Conservation (phyloP, 2,888 invertebrate species). For the Pyrgus malvae region DNA sequence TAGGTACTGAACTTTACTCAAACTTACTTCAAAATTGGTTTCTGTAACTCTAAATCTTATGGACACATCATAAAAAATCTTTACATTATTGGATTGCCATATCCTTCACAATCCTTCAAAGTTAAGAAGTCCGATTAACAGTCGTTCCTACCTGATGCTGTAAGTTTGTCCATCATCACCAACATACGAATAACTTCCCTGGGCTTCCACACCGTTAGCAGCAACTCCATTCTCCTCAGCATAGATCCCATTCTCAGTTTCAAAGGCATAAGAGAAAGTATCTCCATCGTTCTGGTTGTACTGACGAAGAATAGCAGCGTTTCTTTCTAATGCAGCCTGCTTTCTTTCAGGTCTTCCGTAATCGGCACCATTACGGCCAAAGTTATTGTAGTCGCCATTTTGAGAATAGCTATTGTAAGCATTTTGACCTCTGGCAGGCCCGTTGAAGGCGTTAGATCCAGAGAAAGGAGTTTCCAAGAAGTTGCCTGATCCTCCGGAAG, state of each 20-base stretch:
- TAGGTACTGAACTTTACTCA: too few species aligned
- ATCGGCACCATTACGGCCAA: constrained; percentile 32
- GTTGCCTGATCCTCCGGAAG: constrained; percentile 55
- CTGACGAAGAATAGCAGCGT: constrained; percentile 66
- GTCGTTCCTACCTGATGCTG: constrained; percentile 64
- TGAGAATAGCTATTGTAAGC: constrained; percentile 29
- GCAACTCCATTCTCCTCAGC: constrained; percentile 71
- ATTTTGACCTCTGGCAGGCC: neutral
- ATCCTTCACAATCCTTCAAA: too few species aligned
- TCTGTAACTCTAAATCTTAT: too few species aligned
- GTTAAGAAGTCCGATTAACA: too few species aligned
- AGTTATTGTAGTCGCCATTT: constrained; percentile 35
- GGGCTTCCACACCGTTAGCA: constrained; percentile 67
- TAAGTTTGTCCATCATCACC: constrained; percentile 73
- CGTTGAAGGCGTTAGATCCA: constrained; percentile 25
- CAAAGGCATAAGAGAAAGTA: constrained; percentile 62
- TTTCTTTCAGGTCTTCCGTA: constrained; percentile 53
- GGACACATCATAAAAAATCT: too few species aligned
- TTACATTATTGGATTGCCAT: too few species aligned
- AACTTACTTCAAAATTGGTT: too few species aligned
- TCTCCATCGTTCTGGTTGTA: constrained; percentile 66
- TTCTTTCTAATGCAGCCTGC: constrained; percentile 64
- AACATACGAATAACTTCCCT: constrained; percentile 68
- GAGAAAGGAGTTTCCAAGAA: constrained; percentile 54
- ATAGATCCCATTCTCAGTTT: constrained; percentile 70